Evolutionary conservation across 2,797 vertebrate species (phyloP).

Genomic region (Tamandua tetradactyla): DNA sequence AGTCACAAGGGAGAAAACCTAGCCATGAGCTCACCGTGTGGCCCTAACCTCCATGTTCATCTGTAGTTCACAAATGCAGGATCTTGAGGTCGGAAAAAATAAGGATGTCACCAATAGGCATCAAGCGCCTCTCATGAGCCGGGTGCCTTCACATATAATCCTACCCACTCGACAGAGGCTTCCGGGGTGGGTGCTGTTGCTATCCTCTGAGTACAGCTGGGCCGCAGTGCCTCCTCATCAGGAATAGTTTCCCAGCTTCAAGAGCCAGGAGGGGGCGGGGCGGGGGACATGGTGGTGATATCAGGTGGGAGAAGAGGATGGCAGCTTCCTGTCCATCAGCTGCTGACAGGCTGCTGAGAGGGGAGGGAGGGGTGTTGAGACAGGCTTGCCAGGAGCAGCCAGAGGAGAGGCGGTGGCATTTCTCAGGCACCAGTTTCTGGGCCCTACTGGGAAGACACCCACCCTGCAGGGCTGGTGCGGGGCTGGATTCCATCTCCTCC

Average conservation of each 20-base stretch:
- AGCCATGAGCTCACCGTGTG: neutral
- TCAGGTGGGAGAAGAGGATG: neutral
- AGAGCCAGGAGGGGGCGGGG: neutral
- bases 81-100: neutral
- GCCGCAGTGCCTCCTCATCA: fast-evolving
- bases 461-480: neutral
- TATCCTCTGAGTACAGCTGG: neutral
- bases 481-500: neutral
- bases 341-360: conserved; percentile 75
- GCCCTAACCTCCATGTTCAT: neutral
- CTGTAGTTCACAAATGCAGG: neutral
- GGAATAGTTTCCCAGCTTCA: neutral
- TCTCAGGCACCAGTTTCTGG: neutral
- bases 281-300: fast-evolving
- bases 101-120: neutral
- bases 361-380: neutral
- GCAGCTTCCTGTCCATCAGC: neutral
- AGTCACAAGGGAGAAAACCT: neutral
- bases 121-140: fast-evolving
- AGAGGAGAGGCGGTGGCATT: neutral
- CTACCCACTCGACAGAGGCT: fast-evolving
- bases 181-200: fast-evolving
- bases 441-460: neutral
- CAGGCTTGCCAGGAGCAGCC: neutral
- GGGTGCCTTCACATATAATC: neutral